Conservation (phyloP, 2,113 vertebrate genomes). For the human region GRCh38 chr7:51688001-51688500, state of each 20-base stretch:
- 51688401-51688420: not conserved
- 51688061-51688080: not conserved
- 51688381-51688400: not conserved
- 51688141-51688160: not conserved
- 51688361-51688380: too few relatives aligned
- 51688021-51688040: not conserved
- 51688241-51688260: not conserved
- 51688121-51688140: not conserved
- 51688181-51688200: not conserved
- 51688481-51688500: not conserved
- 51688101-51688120: not conserved
- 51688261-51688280: too few relatives aligned
- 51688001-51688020: not conserved
- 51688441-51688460: not conserved
- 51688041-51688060: not conserved
- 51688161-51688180: not conserved
- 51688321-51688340: rapidly evolving
- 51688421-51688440: rapidly evolving
- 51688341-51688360: too few relatives aligned
- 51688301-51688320: rapidly evolving
- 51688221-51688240: not conserved
- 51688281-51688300: rapidly evolving
- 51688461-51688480: not conserved
- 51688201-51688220: not conserved
- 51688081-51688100: not conserved